Base-by-base conservation (phyloP, 2,888 invertebrate genomes). In the Andrena fulva region DNA sequence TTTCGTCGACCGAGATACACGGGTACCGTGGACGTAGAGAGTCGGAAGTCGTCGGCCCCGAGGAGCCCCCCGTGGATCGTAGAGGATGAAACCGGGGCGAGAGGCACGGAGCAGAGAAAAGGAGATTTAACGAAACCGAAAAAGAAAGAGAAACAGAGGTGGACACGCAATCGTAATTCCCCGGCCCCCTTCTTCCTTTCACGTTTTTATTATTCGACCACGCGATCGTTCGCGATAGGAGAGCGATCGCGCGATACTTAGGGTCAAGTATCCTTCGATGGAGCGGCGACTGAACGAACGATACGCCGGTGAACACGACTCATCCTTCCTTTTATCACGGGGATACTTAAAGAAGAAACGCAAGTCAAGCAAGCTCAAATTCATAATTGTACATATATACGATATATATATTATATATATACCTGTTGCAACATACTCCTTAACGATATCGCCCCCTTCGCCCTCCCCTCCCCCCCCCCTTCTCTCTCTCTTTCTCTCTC, bases 321-420 rank as follows among this genome's bases (percentile, higher is more conserved):
- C 89, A 90, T 92, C 91, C 92, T 91, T 92, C 90, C 91, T 91
- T 81, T 92, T 90, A 89, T 90, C 87, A 91, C 86, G 91, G 86
- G 16, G 86, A 91, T 91, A 91, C 90, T 92, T 91, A 89, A 59
- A 29, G 60, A 64, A 70, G 59, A 63, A 89, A 90, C 87, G 88
- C 92, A 92, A 56, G 92, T 92, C 90, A 91, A 93, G 89, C 91
- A 92, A 93, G 92, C 93, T 93, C 93, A 93, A 93, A 92, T 92
- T 93, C 91, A 92, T 92, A 92, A 93, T 92, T 94, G 94, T 94
- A 94, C 90, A 94, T 94, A 94, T 91, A 92, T 91, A 92, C 91
- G 91, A 92, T 92, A 92, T 90, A 91, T 88, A 90, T 82, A 85
- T 70, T 77, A 85, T 85, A 88, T 87, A 88, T 89, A 90, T 88